Conservation (phyloP, 1,140 invertebrate species). For the Pogonomyrmex californicus region DNA sequence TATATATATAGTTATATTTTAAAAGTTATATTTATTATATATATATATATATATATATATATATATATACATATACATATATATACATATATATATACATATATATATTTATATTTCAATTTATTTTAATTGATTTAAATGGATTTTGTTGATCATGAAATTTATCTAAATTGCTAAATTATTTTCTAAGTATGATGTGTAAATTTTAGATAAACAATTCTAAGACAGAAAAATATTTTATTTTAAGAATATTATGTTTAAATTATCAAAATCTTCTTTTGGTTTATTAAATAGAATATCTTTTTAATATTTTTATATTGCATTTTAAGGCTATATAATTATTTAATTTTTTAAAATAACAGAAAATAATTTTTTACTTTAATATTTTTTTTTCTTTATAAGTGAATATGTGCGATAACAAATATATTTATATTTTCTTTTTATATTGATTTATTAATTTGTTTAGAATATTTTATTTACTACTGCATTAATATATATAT, state of each 20-base stretch:
- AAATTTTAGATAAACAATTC: background rate
- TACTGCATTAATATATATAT: background rate
- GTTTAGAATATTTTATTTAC: background rate
- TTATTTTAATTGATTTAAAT: background rate
- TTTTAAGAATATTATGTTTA: background rate
- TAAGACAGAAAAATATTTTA: background rate
- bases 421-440: background rate
- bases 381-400: background rate
- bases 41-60: no score
- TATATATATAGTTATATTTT: no score
- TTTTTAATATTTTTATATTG: background rate
- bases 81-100: no score
- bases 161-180: background rate
- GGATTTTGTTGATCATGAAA: background rate
- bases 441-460: slow-evolving; percentile 3
- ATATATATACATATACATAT: no score
- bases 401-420: background rate
- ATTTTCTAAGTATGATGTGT: background rate
- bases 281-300: background rate
- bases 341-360: background rate
- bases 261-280: background rate
- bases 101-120: no score
- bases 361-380: background rate
- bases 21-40: no score
- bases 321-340: background rate